phyloP scores from a whole-genome alignment of 2,797 vertebrate genomes.

The Intellagama lesueurii region DNA sequence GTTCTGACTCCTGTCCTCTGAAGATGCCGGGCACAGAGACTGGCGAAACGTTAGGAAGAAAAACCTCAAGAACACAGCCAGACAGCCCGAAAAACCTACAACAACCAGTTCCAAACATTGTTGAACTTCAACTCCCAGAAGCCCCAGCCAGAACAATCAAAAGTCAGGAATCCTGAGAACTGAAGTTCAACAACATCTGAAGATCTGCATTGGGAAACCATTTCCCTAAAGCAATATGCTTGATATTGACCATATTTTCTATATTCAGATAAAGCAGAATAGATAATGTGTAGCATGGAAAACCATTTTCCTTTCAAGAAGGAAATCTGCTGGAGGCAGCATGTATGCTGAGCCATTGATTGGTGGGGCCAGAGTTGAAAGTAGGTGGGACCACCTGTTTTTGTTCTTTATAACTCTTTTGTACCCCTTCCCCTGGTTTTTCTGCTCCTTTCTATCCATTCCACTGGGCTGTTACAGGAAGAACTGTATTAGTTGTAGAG shows the following conservation, averaged over 20 bases:
- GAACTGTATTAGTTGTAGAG: neutral
- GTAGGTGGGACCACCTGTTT: neutral
- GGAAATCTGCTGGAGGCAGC: neutral
- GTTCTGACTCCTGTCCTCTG: too few relatives aligned
- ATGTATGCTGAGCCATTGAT: neutral
- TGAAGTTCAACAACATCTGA: neutral
- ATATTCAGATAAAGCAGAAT: conserved; percentile 32
- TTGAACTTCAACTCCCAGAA: neutral
- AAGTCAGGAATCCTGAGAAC: neutral
- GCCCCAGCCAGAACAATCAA: neutral
- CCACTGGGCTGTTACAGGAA: neutral
- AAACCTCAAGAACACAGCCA: too few relatives aligned
- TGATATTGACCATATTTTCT: conserved; percentile 36
- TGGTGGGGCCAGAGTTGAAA: too few relatives aligned
- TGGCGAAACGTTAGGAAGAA: too few relatives aligned
- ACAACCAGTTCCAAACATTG: too few relatives aligned
- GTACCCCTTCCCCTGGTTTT: neutral
- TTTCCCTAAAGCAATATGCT: conserved; percentile 58
- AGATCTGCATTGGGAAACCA: neutral
- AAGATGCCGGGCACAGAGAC: too few relatives aligned
- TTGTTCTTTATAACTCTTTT: neutral
- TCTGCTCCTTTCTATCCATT: neutral
- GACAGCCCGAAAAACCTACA: too few relatives aligned
- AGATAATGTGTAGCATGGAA: too few relatives aligned
- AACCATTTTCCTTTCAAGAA: neutral